These are phyloP conservation scores for Bos javanicus DNA, from an alignment of 2,113 vertebrate species.

Conservation along the genomic window DNA sequence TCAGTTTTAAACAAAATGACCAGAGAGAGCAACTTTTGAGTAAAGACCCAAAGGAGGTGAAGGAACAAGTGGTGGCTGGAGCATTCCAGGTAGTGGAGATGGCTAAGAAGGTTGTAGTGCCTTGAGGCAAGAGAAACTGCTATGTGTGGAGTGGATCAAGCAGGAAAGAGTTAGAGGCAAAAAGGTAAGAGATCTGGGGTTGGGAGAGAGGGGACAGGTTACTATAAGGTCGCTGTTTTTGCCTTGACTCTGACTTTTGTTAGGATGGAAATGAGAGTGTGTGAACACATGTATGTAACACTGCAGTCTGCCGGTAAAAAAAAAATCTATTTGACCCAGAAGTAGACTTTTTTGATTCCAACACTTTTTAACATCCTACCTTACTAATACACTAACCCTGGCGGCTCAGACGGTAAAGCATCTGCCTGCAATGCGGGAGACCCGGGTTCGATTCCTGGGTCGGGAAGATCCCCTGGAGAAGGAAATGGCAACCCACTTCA, in stretches of 20 bases:
- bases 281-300: background rate
- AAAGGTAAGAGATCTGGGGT: background rate
- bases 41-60: background rate
- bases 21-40: background rate
- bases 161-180: background rate
- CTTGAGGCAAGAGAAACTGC: background rate
- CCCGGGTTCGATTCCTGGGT: background rate
- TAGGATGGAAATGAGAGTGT: background rate
- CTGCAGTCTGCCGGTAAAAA: background rate
- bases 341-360: background rate
- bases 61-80: background rate
- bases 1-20: background rate
- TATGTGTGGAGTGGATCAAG: background rate
- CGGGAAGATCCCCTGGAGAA: background rate
- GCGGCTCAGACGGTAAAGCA: too few species aligned
- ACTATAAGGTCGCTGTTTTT: background rate
- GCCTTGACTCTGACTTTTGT: background rate
- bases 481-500: background rate
- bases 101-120: background rate
- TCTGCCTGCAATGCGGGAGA: background rate
- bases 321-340: background rate
- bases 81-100: background rate
- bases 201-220: fast-evolving
- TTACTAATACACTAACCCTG: background rate
- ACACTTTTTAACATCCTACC: background rate